Base-by-base conservation (phyloP, 2,888 invertebrate genomes). In the Aphidoletes aphidimyza region DNA sequence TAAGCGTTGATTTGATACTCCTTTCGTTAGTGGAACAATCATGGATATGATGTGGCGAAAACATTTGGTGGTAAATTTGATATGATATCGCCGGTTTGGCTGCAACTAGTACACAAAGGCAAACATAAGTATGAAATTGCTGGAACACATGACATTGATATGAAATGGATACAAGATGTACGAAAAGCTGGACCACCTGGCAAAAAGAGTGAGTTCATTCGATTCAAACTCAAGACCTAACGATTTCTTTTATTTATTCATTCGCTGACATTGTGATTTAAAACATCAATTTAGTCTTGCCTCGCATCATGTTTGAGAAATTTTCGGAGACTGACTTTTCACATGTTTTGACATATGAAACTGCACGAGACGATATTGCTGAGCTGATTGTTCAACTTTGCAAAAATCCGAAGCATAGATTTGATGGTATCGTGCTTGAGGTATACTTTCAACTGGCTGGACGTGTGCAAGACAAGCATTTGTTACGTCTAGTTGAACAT, bases 21-120 rank as follows among this genome's bases (percentile, higher is more conserved):
- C 87, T 34, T 78, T 87, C 92, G 91, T 86, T 89, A 98, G 97
- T 98, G 98, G 98, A 98, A 98, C 88, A 94, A 92, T 86, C 96
- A 95, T 90, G 98, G 98, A 0, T 97, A 98, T 90, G 96, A 97
- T 89, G 93, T 98, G 84, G 96, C 98, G 0, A 97, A 97, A 90
- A 93, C 92, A 85, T 98, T 98, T 92, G 95, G 93, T 14, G 92
- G 94, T 78, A 98, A 98, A 90, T 96, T 98, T 87, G 94, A 95
- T 84, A 95, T 95, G 87, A 93, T 98, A 36, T 96, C 98, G 0
- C 98, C 98, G 0, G 98, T 98, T 0, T 99, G 98, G 98, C 92
- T 98, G 42, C 97, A 98, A 90, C 91, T 98, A 19, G 92, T 93
- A 85, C 91, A 94, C 54, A 93, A 93, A 85, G 92, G 91, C 22